A percentile compares a stretch with the other conserved stretches of the same genome.
phyloP scores from a whole-genome alignment of 2,113 vertebrate species.

The Shinisaurus crocodilurus region DNA sequence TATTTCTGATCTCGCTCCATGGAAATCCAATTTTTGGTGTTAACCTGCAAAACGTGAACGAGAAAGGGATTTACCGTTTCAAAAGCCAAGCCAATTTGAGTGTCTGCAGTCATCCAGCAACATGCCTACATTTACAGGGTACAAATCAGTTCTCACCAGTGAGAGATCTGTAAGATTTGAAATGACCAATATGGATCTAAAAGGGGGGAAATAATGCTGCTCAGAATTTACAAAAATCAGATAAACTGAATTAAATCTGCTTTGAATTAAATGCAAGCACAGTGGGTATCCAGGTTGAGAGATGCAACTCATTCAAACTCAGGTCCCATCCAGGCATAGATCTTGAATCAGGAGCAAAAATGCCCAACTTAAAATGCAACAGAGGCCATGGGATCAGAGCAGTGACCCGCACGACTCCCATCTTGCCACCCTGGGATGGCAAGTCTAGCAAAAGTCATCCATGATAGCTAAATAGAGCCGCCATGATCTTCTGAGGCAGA shows the following conservation, averaged over 20 bases:
- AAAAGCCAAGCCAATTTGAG: neutral
- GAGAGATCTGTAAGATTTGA: neutral
- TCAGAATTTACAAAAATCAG: neutral
- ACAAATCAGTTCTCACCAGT: neutral
- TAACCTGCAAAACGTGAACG: slow-evolving; percentile 79
- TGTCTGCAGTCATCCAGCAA: neutral
- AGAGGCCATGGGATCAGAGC: neutral
- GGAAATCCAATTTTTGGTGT: slow-evolving; percentile 98
- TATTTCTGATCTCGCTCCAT: slow-evolving; percentile 98
- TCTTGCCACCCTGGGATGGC: neutral
- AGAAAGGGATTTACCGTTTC: neutral
- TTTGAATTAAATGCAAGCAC: neutral
- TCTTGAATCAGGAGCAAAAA: neutral
- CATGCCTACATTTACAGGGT: neutral
- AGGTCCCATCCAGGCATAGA: neutral
- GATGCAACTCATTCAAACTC: neutral
- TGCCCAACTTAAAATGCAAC: neutral
- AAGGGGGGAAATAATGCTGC: neutral
- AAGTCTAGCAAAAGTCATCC: neutral
- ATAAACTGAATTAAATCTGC: neutral
- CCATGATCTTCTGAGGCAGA: neutral
- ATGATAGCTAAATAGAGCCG: neutral
- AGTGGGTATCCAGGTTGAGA: neutral
- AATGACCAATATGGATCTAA: neutral
- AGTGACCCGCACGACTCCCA: neutral